phyloP scores from a whole-genome alignment of 2,113 vertebrate species.

The Dinomys branickii region DNA sequence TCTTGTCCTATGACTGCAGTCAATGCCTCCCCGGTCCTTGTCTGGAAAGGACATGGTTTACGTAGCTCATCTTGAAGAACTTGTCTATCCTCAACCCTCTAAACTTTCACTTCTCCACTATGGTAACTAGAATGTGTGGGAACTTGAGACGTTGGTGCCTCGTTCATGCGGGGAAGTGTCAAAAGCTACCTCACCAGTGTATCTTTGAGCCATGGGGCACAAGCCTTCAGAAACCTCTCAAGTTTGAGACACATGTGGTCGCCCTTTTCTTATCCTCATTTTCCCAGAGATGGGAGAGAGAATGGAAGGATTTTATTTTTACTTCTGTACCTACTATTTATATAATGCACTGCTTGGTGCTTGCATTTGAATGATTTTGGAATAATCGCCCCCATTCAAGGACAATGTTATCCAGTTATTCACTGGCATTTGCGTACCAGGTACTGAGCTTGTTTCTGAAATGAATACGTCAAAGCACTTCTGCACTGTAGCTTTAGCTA shows the following conservation, averaged over 20 bases:
- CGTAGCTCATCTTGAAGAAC: neutral
- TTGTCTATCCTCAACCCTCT: neutral
- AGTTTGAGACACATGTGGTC: no score
- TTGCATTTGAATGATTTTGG: neutral
- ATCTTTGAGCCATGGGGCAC: neutral
- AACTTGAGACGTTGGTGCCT: neutral
- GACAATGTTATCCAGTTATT: neutral
- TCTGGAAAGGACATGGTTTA: neutral
- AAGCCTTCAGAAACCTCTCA: neutral
- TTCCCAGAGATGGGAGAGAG: neutral
- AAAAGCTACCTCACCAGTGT: neutral
- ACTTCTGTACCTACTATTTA: neutral
- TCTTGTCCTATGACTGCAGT: neutral
- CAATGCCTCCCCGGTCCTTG: fast-evolving
- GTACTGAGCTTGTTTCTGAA: constrained; percentile 27
- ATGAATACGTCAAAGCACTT: neutral
- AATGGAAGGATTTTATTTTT: neutral
- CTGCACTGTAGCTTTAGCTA: neutral
- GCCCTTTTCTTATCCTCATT: neutral
- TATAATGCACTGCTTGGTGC: neutral
- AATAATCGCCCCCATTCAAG: neutral
- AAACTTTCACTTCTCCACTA: neutral
- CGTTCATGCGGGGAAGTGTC: neutral
- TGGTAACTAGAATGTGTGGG: neutral
- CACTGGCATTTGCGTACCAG: neutral